Conservation (phyloP, 2,888 invertebrate genomes). For the Conistra vaccinii region DNA sequence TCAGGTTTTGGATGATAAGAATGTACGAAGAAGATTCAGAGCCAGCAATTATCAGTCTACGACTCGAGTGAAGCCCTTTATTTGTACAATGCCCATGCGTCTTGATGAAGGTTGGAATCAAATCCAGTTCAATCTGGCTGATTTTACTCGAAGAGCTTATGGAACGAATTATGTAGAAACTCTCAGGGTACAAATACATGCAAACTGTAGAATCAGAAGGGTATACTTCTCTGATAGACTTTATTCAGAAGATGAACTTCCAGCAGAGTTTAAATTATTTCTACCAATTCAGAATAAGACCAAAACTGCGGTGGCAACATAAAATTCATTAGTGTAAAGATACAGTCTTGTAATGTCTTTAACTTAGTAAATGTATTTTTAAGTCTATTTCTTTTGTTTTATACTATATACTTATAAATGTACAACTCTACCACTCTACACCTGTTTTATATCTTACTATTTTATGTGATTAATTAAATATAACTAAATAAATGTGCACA, state of each 20-base stretch:
- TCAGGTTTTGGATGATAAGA: constrained; percentile 98
- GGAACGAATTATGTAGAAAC: constrained; percentile 99
- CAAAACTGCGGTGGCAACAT: constrained; percentile 89
- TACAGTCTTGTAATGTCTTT: constrained; percentile 64
- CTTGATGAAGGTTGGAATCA: constrained; percentile 98
- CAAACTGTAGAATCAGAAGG: constrained; percentile 97
- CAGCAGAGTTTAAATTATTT: constrained; percentile 98
- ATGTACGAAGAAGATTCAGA: constrained; percentile 96
- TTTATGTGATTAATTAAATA: constrained; percentile 39
- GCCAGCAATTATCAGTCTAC: constrained; percentile 99
- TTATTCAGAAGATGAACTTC: constrained; percentile 98
- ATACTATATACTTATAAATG: constrained; percentile 59
- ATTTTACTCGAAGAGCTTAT: constrained; percentile 98
- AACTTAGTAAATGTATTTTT: constrained; percentile 81
- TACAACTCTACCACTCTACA: constrained; percentile 70
- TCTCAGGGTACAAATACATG: constrained; percentile 97
- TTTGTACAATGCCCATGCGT: constrained; percentile 99
- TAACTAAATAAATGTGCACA: constrained; percentile 52
- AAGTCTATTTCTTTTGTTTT: constrained; percentile 80
- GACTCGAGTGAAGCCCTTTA: constrained; percentile 98
- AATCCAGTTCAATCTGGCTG: constrained; percentile 98
- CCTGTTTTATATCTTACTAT: constrained; percentile 61
- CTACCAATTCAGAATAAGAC: constrained; percentile 96
- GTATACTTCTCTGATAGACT: constrained; percentile 97
- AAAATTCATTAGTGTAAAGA: constrained; percentile 69